A percentile compares a stretch with the other conserved stretches of the same genome.
phyloP scores from a whole-genome alignment of 2,113 vertebrate species.

The Poeciliopsis occidentalis region DNA sequence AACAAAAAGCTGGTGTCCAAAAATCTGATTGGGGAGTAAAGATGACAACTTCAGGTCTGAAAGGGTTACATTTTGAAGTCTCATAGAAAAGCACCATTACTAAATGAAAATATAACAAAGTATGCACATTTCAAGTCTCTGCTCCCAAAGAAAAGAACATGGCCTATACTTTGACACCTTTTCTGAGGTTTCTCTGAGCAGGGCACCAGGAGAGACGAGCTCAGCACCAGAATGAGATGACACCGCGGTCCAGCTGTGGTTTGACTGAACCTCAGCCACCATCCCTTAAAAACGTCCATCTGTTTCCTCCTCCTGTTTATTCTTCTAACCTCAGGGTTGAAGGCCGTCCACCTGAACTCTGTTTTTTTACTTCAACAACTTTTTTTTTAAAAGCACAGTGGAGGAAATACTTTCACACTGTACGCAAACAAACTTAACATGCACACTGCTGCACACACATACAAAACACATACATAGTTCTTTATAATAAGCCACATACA shows the following conservation, averaged over 20 bases:
- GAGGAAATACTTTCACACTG: constrained; percentile 41
- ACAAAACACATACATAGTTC: constrained; percentile 44
- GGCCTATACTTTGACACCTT: constrained; percentile 65
- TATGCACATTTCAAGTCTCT: constrained; percentile 63
- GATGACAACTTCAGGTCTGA: constrained; percentile 24
- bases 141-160: constrained; percentile 56
- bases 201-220: constrained; percentile 56
- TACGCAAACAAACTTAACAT: constrained; percentile 39
- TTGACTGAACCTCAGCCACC: constrained; percentile 2
- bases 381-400: constrained; percentile 60
- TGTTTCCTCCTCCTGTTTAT: constrained; percentile 1
- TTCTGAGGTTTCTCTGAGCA: constrained; percentile 54
- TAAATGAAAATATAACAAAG: constrained; percentile 58
- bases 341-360: constrained; percentile 18
- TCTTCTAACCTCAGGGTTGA: neutral
- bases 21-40: neutral
- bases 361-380: constrained; percentile 11
- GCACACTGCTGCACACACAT: constrained; percentile 42
- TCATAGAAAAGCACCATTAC: constrained; percentile 37
- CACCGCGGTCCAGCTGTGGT: constrained; percentile 31
- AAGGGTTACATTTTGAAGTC: constrained; percentile 12
- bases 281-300: neutral
- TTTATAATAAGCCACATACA: constrained; percentile 59
- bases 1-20: too few species aligned
- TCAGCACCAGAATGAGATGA: constrained; percentile 64